Evolutionary conservation across 2,113 vertebrate genomes (phyloP).

Genomic region (Gadus macrocephalus): DNA sequence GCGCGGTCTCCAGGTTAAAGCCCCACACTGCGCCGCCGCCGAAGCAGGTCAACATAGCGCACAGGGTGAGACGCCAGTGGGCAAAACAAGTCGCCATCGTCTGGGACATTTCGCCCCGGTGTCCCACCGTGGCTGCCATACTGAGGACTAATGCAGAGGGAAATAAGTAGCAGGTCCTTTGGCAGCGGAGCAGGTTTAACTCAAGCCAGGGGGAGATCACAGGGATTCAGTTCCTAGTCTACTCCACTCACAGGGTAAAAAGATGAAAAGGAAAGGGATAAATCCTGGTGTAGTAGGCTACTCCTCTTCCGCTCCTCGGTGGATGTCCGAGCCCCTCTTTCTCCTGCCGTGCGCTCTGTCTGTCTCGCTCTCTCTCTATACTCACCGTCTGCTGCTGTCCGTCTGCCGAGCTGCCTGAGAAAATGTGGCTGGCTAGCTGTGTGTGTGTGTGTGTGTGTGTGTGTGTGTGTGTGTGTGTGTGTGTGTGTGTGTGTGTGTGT

Average conservation of each 20-base stretch:
- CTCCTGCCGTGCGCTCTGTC: conserved; percentile 7
- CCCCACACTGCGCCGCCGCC: conserved; percentile 36
- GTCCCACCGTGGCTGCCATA: conserved; percentile 58
- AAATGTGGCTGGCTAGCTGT: conserved; percentile 46
- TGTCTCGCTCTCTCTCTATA: conserved; percentile 36
- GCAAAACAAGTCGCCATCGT: conserved; percentile 30
- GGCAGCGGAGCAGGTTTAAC: conserved; percentile 12
- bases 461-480: conserved; percentile 37
- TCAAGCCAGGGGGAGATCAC: conserved; percentile 13
- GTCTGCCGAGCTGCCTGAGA: conserved; percentile 65
- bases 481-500: conserved; percentile 24
- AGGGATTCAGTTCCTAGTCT: conserved; percentile 27
- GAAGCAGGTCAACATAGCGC: conserved; percentile 48
- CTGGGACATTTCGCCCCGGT: conserved; percentile 27
- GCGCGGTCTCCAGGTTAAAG: conserved; percentile 86
- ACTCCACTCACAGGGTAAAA: conserved; percentile 22
- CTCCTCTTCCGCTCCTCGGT: conserved; percentile 1
- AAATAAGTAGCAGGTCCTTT: conserved; percentile 29
- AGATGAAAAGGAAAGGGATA: too few relatives aligned
- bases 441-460: conserved; percentile 30
- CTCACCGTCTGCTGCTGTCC: conserved; percentile 69
- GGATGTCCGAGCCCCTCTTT: background rate
- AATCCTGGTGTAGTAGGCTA: background rate
- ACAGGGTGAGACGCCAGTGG: conserved; percentile 40
- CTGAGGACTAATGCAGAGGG: conserved; percentile 18